Evolutionary conservation across 2,888 invertebrate species (phyloP), one percentile per base, ranked within the genome.

Genomic region (Parnassius mnemosyne): DNA sequence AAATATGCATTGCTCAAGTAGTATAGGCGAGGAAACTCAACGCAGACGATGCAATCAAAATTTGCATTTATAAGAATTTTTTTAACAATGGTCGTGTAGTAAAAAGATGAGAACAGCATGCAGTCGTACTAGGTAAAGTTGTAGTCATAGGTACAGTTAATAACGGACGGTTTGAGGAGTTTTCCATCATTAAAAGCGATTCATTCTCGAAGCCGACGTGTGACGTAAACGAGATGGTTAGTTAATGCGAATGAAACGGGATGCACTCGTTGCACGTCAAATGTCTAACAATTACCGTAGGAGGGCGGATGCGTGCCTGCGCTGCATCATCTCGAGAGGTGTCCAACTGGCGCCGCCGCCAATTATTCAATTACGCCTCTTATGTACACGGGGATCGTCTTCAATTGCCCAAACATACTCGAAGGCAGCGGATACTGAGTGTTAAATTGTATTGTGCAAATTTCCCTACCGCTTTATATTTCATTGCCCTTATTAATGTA

Each of bases 331-430:
- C 78, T 83, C 77, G 75, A 83, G 84, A 81, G 85, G 83, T 83
- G 81, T 79, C 80, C 77, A 79, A 69, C 74, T 82, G 87, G 86
- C 87, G 86, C 73, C 87, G 69, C 83, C 80, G 80, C 80, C 84
- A 87, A 87, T 87, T 84, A 83, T 85, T 82, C 85, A 87, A 87
- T 87, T 87, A 81, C 75, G 71, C 69, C 79, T 75, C 77, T 78
- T 67, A 76, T 68, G 57, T n/a, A n/a, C 49, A 53, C 52, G 47
- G 57, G 46, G 53, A 61, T 61, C 65, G 68, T 67, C 66, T 68
- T 76, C 82, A 85, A 83, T 85, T 83, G 77, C 71, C 68, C 53
- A 74, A 74, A 76, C 75, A 71, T 72, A 71, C 76, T 74, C 72
- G 74, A 77, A 75, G 71, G 71, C 73, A 69, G 61, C 62, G 61